phyloP scores from a whole-genome alignment of 2,113 vertebrate species.

The Aepyceros melampus region DNA sequence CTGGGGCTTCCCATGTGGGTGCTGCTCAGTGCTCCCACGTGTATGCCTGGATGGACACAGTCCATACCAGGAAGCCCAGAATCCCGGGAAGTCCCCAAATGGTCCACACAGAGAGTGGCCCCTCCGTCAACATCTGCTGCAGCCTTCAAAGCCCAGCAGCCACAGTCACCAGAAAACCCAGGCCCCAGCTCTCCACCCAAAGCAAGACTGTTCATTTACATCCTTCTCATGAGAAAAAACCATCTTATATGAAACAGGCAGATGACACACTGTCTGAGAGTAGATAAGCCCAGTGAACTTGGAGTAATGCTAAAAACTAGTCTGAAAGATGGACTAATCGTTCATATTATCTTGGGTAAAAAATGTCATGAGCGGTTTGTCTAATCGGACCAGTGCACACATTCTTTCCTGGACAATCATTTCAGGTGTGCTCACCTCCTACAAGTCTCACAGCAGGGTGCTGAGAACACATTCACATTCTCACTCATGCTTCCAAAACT shows the following conservation, averaged over 20 bases:
- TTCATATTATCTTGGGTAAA: neutral
- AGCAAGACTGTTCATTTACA: fast-evolving
- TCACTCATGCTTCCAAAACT: neutral
- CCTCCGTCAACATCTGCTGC: neutral
- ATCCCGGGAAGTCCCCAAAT: neutral
- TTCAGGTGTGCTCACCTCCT: fast-evolving
- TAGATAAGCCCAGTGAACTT: neutral
- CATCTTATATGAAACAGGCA: neutral
- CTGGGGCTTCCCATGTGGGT: neutral
- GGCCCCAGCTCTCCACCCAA: neutral
- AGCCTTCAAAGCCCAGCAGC: neutral
- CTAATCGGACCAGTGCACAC: fast-evolving
- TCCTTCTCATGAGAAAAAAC: neutral
- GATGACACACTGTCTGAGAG: neutral
- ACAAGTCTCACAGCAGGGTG: fast-evolving
- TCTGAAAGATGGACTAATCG: neutral
- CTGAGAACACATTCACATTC: fast-evolving
- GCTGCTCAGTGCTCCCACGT: fast-evolving
- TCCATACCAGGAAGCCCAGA: neutral
- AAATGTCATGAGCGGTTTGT: neutral
- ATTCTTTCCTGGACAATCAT: neutral
- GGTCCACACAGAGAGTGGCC: neutral
- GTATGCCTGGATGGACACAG: neutral
- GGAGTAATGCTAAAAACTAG: neutral
- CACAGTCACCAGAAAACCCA: neutral